These are phyloP conservation scores for Patagioenas fasciata DNA, from an alignment of 2,113 vertebrate genomes.

Conservation along the genomic window DNA sequence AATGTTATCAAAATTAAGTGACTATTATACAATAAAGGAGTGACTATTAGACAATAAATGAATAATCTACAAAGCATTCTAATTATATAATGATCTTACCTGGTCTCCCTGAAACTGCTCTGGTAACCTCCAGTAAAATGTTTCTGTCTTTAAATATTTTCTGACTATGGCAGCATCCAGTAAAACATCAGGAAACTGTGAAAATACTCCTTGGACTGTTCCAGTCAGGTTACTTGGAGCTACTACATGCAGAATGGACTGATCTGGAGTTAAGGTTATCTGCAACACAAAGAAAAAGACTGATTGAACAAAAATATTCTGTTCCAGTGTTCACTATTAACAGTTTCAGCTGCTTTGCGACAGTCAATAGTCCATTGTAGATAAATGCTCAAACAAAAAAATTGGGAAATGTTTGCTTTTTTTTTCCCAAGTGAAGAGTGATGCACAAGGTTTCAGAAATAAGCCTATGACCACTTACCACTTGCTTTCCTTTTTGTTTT, in stretches of 20 bases:
- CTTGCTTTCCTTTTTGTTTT: not conserved
- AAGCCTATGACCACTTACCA: not conserved
- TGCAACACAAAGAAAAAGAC: conserved; percentile 26
- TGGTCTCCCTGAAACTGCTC: conserved; percentile 82
- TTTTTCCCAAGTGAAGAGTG: not conserved
- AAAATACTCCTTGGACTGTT: conserved; percentile 82
- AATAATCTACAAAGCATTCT: not conserved
- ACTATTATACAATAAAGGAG: not conserved
- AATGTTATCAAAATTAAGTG: not conserved
- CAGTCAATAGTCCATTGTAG: not conserved
- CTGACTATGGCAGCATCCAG: conserved; percentile 78
- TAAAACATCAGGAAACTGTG: conserved; percentile 78
- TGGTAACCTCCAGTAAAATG: conserved; percentile 90
- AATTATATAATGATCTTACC: conserved; percentile 66
- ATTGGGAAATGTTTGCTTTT: not conserved
- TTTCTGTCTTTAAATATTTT: conserved; percentile 69
- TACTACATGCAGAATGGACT: conserved; percentile 77
- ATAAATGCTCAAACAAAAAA: not conserved
- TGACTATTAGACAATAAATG: not conserved
- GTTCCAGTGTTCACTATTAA: not conserved
- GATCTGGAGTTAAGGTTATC: conserved; percentile 71
- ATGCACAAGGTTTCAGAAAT: not conserved
- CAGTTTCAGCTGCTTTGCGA: not conserved
- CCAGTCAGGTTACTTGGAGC: conserved; percentile 82
- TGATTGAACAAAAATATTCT: not conserved